phyloP scores from a whole-genome alignment of 2,113 vertebrate genomes.

The Bujurquina vittata region DNA sequence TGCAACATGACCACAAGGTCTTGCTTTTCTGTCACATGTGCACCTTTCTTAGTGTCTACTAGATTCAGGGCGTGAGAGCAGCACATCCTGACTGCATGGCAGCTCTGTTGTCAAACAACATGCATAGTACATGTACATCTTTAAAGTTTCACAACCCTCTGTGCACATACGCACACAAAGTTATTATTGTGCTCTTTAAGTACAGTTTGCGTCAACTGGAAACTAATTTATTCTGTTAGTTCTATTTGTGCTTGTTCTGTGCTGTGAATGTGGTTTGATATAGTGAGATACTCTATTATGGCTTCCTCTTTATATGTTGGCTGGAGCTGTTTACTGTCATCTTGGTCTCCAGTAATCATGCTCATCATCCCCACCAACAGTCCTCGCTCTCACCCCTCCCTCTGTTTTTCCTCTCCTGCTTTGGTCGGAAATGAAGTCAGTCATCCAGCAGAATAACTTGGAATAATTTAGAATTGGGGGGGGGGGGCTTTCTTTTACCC shows the following conservation, averaged over 20 bases:
- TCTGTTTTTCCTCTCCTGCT: slow-evolving; percentile 62
- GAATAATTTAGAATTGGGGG: slow-evolving; percentile 76
- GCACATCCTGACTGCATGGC: not conserved
- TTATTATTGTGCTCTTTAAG: not conserved
- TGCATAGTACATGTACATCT: not conserved
- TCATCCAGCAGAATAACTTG: slow-evolving; percentile 84
- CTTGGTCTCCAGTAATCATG: slow-evolving; percentile 53
- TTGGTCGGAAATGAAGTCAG: slow-evolving; percentile 82
- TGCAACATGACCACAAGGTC: too few relatives aligned
- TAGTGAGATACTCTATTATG: not conserved
- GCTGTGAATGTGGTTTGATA: not conserved
- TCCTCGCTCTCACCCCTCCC: slow-evolving; percentile 55
- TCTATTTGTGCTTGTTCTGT: not conserved
- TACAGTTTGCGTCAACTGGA: not conserved
- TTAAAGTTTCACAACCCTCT: too few relatives aligned
- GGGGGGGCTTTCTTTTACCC: slow-evolving; percentile 62
- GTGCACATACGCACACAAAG: too few relatives aligned
- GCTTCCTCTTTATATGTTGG: slow-evolving; percentile 27
- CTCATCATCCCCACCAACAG: slow-evolving; percentile 24
- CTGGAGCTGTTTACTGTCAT: slow-evolving; percentile 46
- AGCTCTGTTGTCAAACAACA: not conserved
- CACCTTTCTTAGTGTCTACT: not conserved
- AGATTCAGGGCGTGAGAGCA: not conserved
- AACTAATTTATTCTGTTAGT: not conserved
- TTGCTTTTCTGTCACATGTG: not conserved